Base-by-base conservation (phyloP, 2,888 invertebrate genomes). In the Melinaea marsaeus region DNA sequence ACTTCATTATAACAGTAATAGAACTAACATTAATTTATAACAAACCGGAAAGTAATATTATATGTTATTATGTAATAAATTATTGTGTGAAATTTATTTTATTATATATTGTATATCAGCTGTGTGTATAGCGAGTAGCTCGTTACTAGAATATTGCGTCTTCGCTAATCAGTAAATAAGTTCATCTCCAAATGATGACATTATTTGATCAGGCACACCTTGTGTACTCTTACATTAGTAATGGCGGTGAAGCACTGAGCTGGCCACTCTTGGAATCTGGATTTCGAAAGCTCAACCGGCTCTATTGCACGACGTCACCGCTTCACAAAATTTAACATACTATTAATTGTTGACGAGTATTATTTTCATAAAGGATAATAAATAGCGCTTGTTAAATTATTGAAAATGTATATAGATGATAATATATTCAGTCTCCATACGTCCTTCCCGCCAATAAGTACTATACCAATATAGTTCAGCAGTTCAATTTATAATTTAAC, bases 241-340 rank as follows among this genome's bases (percentile, higher is more conserved):
- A 63, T 62, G 54, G 61, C 45, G 62, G 64, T 67, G 64, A 66
- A 66, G 63, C 63, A 74, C 72, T 74, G 73, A 68, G 79, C 72
- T 77, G 74, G 75, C 75, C 75, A 73, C 69, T 72, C 74, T 66
- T 68, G 73, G 70, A 72, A 73, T 71, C 72, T 72, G 65, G 69
- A 75, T 87, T 87, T 81, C 85, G 83, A 84, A 84, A 86, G 81
- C 74, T 73, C 72, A 72, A 74, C 72, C 66, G 83, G 85, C 84
- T 84, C 83, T 81, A 79, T 78, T 85, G 84, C 80, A 77, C 83
- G 83, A 79, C 80, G 79, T 81, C 83, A 81, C 78, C 72, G 73
- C 67, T 65, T 71, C 65, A 65, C 61, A 60, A 71, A 69, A 64
- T 63, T 63, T 63, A 67, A 58, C 61, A 63, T 48, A 33, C 55